These are phyloP conservation scores for Pyrrhosoma nymphula DNA, from an alignment of 2,888 invertebrate species.

Conservation along the genomic window DNA sequence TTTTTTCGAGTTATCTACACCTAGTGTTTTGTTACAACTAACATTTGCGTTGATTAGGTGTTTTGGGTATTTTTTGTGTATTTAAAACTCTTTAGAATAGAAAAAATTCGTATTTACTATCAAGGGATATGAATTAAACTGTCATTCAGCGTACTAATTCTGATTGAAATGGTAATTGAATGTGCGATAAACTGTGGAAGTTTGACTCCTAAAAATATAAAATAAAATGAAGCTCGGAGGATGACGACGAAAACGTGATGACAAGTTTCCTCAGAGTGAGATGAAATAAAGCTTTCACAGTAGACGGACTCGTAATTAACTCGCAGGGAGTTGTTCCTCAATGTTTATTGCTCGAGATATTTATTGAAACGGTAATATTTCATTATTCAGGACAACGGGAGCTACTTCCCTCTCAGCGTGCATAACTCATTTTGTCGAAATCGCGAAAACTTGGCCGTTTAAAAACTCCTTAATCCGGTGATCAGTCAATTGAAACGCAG, in stretches of 20 bases:
- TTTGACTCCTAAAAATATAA: no score
- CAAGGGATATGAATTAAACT: no score
- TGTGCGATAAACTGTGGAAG: no score
- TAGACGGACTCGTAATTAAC: not conserved
- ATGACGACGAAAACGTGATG: not conserved
- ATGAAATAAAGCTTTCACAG: not conserved
- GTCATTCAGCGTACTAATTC: no score
- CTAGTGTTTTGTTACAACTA: no score
- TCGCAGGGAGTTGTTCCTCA: not conserved
- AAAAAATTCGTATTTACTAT: no score
- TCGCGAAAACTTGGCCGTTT: not conserved
- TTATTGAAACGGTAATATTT: not conserved
- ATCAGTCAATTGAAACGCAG: conserved; percentile 34
- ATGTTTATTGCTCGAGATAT: not conserved
- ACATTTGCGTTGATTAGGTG: no score
- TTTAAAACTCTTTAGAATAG: no score
- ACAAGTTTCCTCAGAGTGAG: not conserved
- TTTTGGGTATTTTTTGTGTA: no score
- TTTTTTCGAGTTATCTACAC: no score
- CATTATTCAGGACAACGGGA: not conserved
- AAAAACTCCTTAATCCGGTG: conserved; percentile 2
- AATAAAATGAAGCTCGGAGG: no score
- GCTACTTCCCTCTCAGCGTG: not conserved
- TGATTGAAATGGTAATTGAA: no score
- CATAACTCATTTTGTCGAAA: not conserved